Percentiles rank a stretch among this genome's conserved stretches.
Evolutionary conservation across 1,140 invertebrate species (phyloP).

Genomic region (Drosophila lacertosa): DNA sequence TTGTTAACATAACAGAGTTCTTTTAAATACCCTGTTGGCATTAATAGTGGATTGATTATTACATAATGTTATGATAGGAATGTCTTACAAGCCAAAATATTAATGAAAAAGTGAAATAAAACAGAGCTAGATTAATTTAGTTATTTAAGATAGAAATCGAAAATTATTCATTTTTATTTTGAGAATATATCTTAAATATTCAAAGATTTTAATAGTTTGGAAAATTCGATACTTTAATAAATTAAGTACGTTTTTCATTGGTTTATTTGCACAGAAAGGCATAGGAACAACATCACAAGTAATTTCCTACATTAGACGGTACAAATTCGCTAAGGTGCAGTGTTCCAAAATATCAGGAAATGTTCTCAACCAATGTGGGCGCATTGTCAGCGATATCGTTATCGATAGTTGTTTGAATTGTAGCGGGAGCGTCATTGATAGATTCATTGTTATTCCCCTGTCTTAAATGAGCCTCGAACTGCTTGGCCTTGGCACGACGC

Average conservation of each 20-base stretch:
- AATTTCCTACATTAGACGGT: slow-evolving; percentile 31
- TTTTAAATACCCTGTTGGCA: no score
- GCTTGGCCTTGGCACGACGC: slow-evolving; percentile 87
- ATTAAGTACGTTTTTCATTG: neutral
- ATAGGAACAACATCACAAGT: slow-evolving; percentile 50
- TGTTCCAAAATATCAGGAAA: slow-evolving; percentile 31
- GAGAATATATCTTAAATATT: no score
- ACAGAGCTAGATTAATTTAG: no score
- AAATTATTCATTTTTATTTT: no score
- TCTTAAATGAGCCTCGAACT: slow-evolving; percentile 52
- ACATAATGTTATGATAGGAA: no score
- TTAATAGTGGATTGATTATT: no score
- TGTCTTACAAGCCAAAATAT: no score
- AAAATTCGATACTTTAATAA: neutral
- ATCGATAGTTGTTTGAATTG: neutral
- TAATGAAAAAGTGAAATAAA: no score
- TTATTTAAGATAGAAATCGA: no score
- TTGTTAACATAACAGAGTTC: no score
- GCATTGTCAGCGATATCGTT: neutral
- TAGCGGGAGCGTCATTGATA: neutral
- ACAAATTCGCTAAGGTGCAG: slow-evolving; percentile 16
- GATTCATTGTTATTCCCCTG: slow-evolving; percentile 35
- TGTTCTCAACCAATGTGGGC: neutral
- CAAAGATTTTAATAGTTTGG: no score
- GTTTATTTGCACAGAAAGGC: slow-evolving; percentile 37